Conservation (phyloP, 2,888 invertebrate species). For the Teinopalpus imperialis region DNA sequence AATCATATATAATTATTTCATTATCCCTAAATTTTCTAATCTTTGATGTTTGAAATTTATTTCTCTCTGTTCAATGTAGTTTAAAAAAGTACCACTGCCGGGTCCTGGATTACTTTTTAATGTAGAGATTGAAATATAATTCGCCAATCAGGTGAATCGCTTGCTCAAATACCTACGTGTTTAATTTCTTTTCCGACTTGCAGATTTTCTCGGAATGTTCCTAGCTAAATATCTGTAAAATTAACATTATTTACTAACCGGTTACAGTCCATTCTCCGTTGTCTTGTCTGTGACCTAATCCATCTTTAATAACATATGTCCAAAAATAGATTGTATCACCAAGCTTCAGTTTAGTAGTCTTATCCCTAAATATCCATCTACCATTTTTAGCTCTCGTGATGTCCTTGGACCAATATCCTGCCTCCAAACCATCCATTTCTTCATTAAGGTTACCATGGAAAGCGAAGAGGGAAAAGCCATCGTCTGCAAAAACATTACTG, state of each 20-base stretch:
- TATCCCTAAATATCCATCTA: slow-evolving; percentile 86
- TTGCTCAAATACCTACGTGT: too few relatives aligned
- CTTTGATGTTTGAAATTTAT: too few relatives aligned
- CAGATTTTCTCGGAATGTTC: too few relatives aligned
- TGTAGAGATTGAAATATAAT: too few relatives aligned
- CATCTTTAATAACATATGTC: slow-evolving; percentile 87
- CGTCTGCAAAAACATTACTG: slow-evolving; percentile 64
- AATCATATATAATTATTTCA: too few relatives aligned
- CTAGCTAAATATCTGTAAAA: too few relatives aligned
- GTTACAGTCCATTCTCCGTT: slow-evolving; percentile 82
- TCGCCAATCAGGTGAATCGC: too few relatives aligned
- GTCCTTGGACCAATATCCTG: slow-evolving; percentile 85
- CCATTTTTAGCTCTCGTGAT: slow-evolving; percentile 83
- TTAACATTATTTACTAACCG: slow-evolving; percentile 46
- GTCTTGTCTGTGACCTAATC: slow-evolving; percentile 86
- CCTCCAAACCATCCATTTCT: slow-evolving; percentile 86
- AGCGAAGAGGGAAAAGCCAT: slow-evolving; percentile 87
- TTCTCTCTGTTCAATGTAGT: too few relatives aligned
- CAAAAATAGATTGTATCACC: slow-evolving; percentile 89
- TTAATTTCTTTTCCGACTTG: too few relatives aligned
- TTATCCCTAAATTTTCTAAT: too few relatives aligned
- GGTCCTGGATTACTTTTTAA: too few relatives aligned
- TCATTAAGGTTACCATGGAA: slow-evolving; percentile 89
- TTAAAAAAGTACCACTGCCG: too few relatives aligned
- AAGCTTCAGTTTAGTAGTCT: slow-evolving; percentile 76